A percentile compares a stretch with the other conserved stretches of the same genome.
Evolutionary conservation across 2,888 invertebrate species (phyloP).

Genomic region (Halictus ligatus): DNA sequence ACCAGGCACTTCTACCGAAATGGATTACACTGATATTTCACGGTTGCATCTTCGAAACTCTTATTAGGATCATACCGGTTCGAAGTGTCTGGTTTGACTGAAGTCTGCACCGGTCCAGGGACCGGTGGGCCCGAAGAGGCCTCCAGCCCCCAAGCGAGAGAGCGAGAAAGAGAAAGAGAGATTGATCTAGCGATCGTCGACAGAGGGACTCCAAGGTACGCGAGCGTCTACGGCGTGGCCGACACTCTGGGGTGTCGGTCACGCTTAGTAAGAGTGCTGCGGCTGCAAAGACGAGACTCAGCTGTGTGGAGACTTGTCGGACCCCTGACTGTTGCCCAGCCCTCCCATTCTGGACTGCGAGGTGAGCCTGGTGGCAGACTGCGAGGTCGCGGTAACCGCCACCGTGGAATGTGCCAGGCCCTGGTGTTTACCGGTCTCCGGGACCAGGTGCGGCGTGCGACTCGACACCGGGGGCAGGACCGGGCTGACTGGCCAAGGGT

Average conservation of each 20-base stretch:
- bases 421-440: slow-evolving; percentile 86
- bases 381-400: slow-evolving; percentile 73
- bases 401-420: slow-evolving; percentile 68
- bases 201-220: slow-evolving; percentile 53
- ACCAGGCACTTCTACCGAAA: too few species aligned
- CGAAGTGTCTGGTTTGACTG: too few species aligned
- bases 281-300: slow-evolving; percentile 84
- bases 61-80: too few species aligned
- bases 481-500: slow-evolving; percentile 92
- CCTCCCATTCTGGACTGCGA: slow-evolving; percentile 81
- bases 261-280: slow-evolving; percentile 82
- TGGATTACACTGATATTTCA: too few species aligned
- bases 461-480: slow-evolving; percentile 90
- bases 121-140: not conserved
- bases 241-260: not conserved
- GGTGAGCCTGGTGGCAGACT: slow-evolving; percentile 79
- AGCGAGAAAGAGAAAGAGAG: slow-evolving; percentile 5
- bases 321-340: slow-evolving; percentile 82
- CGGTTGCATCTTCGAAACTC: too few species aligned
- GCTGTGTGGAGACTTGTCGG: slow-evolving; percentile 82
- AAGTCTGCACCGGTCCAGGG: too few species aligned
- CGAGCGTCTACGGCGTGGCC: slow-evolving; percentile 33
- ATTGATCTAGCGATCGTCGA: not conserved
- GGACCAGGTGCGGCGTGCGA: slow-evolving; percentile 90
- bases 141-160: slow-evolving; percentile 35